Evolutionary conservation across 2,888 invertebrate genomes (phyloP), one percentile per base, ranked within the genome.

Genomic region (Caradrina clavipalpis): DNA sequence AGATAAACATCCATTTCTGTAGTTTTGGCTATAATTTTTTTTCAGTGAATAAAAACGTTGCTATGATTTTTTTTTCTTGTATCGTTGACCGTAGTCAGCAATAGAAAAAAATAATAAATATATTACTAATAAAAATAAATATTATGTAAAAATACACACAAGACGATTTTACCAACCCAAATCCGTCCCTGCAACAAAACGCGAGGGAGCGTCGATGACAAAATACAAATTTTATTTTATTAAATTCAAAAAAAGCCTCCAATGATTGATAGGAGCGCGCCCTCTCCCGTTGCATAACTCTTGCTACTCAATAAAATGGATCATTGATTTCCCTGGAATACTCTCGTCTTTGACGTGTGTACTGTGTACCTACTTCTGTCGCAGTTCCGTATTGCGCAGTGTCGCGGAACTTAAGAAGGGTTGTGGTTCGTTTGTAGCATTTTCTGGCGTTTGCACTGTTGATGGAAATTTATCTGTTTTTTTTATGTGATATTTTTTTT

Each of bases 201-300:
- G 91, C 94, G 93, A 94, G 94, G 94, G 93, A 92, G 95, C 91
- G 90, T 90, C 95, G 94, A 95, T 95, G 96, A 96, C 96, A 95
- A 96, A 96, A 96, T 96, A 96, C 96, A 96, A 96, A 96, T 95
- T 96, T 96, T 96, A 96, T 96, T 96, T 96, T 96, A 96, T 96
- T 96, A 96, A 96, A 96, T 96, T 96, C 95, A 96, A 96, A 96
- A 82, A 96, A 96, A 96, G 92, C 93, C 94, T 95, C 82, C 93
- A 91, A 95, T 96, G 96, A 96, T 96, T 96, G 96, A 96, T 96
- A 96, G 95, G 94, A 93, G 91, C 90, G 91, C 93, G 90, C 95
- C 93, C 94, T 82, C 84, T 81, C 83, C 84, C 80, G 89, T 91
- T 93, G 94, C 93, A 94, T 91, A 93, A 92, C 94, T 93, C 93